Percentiles rank a stretch among this genome's conserved stretches.
These are phyloP conservation scores for Spodoptera littoralis DNA, from an alignment of 2,888 invertebrate genomes.

Conservation along the genomic window DNA sequence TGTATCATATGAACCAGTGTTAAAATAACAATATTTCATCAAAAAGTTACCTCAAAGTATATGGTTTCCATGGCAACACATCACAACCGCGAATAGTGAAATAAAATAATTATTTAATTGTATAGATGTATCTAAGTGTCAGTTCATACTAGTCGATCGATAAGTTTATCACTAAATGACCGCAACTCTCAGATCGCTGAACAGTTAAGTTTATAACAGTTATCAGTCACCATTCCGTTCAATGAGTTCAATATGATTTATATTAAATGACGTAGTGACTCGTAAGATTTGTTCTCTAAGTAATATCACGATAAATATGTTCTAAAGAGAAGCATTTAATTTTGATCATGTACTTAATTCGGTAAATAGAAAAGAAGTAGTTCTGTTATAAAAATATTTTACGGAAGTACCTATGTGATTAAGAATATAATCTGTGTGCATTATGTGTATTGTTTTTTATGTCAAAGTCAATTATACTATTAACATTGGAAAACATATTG, in stretches of 20 bases:
- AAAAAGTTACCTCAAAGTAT: constrained; percentile 65
- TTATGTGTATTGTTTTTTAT: too few species aligned
- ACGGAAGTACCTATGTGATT: too few species aligned
- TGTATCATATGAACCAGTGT: too few species aligned
- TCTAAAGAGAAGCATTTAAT: too few species aligned
- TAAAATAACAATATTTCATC: too few species aligned
- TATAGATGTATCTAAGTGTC: constrained; percentile 25
- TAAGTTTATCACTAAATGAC: constrained; percentile 74
- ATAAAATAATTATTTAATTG: constrained; percentile 23
- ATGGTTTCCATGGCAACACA: constrained; percentile 64
- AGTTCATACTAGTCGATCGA: constrained; percentile 48
- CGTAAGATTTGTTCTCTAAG: constrained; percentile 1
- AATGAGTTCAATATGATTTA: constrained; percentile 22
- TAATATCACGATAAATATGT: too few species aligned
- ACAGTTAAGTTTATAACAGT: constrained; percentile 24
- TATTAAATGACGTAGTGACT: constrained; percentile 5
- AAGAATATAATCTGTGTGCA: too few species aligned
- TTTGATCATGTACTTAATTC: too few species aligned
- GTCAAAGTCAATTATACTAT: too few species aligned
- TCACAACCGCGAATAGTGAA: constrained; percentile 44
- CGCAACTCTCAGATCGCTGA: constrained; percentile 49
- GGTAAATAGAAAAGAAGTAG: too few species aligned
- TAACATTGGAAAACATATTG: too few species aligned
- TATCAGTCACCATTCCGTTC: constrained; percentile 42
- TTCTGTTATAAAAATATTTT: too few species aligned